Conservation (phyloP, 2,888 invertebrate species). For the Polia nebulosa region DNA sequence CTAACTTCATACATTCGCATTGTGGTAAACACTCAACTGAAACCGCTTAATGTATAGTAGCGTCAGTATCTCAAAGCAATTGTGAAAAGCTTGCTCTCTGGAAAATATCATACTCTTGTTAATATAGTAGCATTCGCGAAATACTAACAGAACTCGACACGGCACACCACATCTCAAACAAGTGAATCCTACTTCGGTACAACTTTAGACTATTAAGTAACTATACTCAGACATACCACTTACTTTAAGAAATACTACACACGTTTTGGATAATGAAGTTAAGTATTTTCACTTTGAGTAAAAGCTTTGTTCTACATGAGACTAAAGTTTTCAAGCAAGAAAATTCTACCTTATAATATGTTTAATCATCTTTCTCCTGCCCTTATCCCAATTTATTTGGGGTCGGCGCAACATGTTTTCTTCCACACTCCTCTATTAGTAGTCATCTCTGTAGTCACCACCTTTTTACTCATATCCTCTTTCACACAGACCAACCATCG, state of each 20-base stretch:
- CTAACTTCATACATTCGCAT: background rate
- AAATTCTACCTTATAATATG: background rate
- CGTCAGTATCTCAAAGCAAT: background rate
- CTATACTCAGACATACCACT: conserved; percentile 26
- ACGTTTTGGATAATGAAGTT: conserved; percentile 11
- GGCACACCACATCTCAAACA: conserved; percentile 41
- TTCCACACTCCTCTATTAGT: too few species aligned
- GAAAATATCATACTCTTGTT: background rate
- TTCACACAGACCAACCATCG: too few species aligned
- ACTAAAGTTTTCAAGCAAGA: background rate
- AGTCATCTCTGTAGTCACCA: too few species aligned
- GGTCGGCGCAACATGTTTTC: too few species aligned
- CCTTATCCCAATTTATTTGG: too few species aligned
- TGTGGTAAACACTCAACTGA: background rate
- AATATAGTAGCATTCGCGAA: conserved; percentile 3
- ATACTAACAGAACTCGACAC: conserved; percentile 21
- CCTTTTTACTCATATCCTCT: too few species aligned
- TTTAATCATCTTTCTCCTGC: too few species aligned
- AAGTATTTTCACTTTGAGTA: conserved; percentile 2
- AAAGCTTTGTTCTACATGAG: conserved; percentile 12
- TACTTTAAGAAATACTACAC: conserved; percentile 26
- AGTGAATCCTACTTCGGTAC: conserved; percentile 34
- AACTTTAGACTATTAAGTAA: conserved; percentile 39
- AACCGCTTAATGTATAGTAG: background rate
- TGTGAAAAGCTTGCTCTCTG: conserved; percentile 4